A percentile compares a stretch with the other conserved stretches of the same genome.
These are phyloP conservation scores for Siderastrea radians DNA, from an alignment of 92 coral and sea anemone genomes.

Conservation along the genomic window DNA sequence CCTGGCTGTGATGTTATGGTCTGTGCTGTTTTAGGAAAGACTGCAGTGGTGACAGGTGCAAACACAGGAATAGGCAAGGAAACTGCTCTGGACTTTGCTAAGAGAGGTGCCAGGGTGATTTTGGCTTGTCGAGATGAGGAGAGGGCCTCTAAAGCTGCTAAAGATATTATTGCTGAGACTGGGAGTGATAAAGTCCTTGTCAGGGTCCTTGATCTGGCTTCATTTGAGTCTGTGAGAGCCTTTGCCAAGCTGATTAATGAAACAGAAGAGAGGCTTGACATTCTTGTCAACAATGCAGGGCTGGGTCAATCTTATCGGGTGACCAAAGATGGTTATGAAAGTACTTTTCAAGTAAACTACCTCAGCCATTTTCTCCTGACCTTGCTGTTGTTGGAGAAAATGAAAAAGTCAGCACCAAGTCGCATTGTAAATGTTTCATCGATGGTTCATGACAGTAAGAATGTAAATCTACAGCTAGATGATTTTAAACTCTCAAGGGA, in stretches of 20 bases:
- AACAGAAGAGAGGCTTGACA: constrained; percentile 74
- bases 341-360: constrained; percentile 72
- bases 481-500: constrained; percentile 48
- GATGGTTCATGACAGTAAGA: not conserved
- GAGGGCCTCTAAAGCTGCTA: constrained; percentile 63
- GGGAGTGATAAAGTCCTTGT: constrained; percentile 65
- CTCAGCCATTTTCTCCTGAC: constrained; percentile 81
- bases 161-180: constrained; percentile 64
- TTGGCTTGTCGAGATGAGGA: constrained; percentile 76
- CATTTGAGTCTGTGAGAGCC: constrained; percentile 76
- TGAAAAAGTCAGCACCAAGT: constrained; percentile 73
- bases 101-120: constrained; percentile 74
- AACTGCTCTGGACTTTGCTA: constrained; percentile 75
- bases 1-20: too few species aligned
- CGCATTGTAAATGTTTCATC: constrained; percentile 83
- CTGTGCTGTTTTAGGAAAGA: constrained; percentile 53
- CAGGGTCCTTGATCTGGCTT: constrained; percentile 62
- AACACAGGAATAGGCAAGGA: constrained; percentile 82
- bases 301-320: constrained; percentile 5
- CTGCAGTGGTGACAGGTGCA: constrained; percentile 86
- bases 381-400: constrained; percentile 51
- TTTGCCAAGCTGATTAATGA: constrained; percentile 59
- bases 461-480: constrained; percentile 38
- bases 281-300: constrained; percentile 84
- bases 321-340: constrained; percentile 82